These are phyloP conservation scores for Athalia rosae DNA, from an alignment of 2,888 invertebrate genomes.

Conservation along the genomic window DNA sequence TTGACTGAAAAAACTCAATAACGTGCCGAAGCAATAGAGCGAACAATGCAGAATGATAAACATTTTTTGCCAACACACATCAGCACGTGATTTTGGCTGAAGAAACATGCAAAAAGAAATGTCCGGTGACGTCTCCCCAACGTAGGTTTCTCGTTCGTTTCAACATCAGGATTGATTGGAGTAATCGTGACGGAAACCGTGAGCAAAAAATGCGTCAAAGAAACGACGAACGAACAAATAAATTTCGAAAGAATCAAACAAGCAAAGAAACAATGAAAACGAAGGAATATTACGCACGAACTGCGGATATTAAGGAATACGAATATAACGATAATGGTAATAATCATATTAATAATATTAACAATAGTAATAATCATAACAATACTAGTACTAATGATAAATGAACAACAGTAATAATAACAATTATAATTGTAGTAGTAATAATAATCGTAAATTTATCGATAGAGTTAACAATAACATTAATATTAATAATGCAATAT, in stretches of 20 bases:
- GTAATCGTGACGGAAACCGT: too few relatives aligned
- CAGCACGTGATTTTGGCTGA: too few relatives aligned
- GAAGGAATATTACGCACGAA: too few relatives aligned
- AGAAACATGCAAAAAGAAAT: too few relatives aligned
- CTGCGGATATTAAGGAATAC: constrained; percentile 43
- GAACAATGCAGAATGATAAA: too few relatives aligned
- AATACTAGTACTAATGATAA: constrained; percentile 45
- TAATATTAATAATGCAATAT: constrained; percentile 43
- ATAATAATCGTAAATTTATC: constrained; percentile 56
- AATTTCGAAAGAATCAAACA: constrained; percentile 33
- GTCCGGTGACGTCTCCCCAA: too few relatives aligned
- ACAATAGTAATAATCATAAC: constrained; percentile 42
- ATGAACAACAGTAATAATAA: constrained; percentile 56
- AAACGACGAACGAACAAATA: constrained; percentile 29
- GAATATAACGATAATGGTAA: constrained; percentile 56
- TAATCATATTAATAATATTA: constrained; percentile 10
- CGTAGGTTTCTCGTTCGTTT: too few relatives aligned
- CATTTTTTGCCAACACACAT: too few relatives aligned
- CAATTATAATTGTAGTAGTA: constrained; percentile 2
- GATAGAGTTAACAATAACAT: constrained; percentile 20
- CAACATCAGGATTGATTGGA: too few relatives aligned
- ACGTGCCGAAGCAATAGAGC: background rate
- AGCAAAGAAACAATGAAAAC: too few relatives aligned
- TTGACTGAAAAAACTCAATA: background rate
- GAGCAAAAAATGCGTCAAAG: too few relatives aligned